Base-by-base conservation (phyloP, 2,797 vertebrate species). In the Nyctibius grandis region DNA sequence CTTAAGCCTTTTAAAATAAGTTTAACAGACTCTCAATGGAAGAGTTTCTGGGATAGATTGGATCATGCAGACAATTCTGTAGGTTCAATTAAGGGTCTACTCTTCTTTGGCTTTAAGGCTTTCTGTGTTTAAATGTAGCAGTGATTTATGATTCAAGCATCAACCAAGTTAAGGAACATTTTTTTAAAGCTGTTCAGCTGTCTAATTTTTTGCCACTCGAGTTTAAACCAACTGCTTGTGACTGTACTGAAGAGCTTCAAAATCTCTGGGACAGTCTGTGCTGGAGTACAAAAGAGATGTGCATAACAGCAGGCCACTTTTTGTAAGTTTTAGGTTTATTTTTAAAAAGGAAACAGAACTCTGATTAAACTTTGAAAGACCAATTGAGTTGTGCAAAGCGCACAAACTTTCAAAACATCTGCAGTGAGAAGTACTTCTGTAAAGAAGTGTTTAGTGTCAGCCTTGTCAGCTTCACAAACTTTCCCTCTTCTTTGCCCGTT, bases 1-100 rank as follows among this genome's bases (percentile, higher is more conserved):
- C 87, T 72, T 69, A 76, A 84, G 78, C 72, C 44, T 86, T 95
- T 90, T 82, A 91, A 93, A 91, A 77, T 64, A 81, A 56, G 31
- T 95, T 91, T 94, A 95, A 89, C 93, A 94, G 91, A 75, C 67
- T 91, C 22, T 59, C 15, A 28, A 63, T 56, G 31, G 77, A 85
- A 84, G 70, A 36, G n/a, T 76, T 86, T 63, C 59, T 78, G 68
- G 63, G 70, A 79, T 82, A 59, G 65, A 60, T 60, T 79, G 85
- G 59, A 85, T 94, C 44, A 10, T 33, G 48, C 59, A 67, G 61
- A 63, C 26, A 36, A 11, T 74, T 91, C 73, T 80, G 77, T 59
- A 73, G 22, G 25, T 78, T 81, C 79, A 88, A 61, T 91, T 85
- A 70, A 82, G 34, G 28, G 17, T 60, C 47, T 85, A 4, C 21